Evolutionary conservation across 1,140 invertebrate genomes (phyloP).

Genomic region (Sycobia sp.): DNA sequence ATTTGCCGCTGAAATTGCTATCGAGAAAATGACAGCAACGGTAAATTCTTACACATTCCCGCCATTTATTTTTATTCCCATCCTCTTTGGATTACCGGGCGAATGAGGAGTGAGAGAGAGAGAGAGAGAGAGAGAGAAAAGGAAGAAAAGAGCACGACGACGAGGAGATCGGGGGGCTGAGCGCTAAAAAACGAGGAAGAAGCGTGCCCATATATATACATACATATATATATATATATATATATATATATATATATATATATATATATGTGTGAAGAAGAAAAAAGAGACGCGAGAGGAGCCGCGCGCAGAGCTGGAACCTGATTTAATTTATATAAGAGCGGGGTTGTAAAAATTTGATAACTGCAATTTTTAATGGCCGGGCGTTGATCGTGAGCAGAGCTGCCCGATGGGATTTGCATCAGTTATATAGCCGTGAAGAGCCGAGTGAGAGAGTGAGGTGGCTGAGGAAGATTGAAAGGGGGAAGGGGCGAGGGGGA

Average conservation of each 20-base stretch:
- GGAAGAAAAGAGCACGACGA: neutral
- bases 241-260: too few relatives aligned
- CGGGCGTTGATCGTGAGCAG: slow-evolving; percentile 23
- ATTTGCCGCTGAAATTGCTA: slow-evolving; percentile 14
- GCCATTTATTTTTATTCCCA: slow-evolving; percentile 13
- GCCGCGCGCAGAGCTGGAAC: slow-evolving; percentile 22
- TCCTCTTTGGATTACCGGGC: too few relatives aligned
- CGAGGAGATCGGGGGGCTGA: neutral
- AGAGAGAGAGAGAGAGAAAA: too few relatives aligned
- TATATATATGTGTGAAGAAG: too few relatives aligned
- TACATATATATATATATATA: too few relatives aligned
- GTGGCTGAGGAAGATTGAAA: neutral
- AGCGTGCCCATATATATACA: too few relatives aligned
- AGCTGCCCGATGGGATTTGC: slow-evolving; percentile 42
- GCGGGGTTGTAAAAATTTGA: slow-evolving; percentile 34
- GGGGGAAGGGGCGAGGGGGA: neutral
- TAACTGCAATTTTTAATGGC: slow-evolving; percentile 34
- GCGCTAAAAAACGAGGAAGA: neutral
- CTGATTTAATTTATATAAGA: slow-evolving; percentile 37
- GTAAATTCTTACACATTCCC: slow-evolving; percentile 19
- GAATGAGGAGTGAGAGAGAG: too few relatives aligned
- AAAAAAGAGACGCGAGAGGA: too few relatives aligned
- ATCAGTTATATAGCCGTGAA: slow-evolving; percentile 38
- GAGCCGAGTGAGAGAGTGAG: slow-evolving; percentile 1
- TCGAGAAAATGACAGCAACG: slow-evolving; percentile 18